phyloP scores from a whole-genome alignment of 1,140 invertebrate genomes.

The Arctopsyche grandis region DNA sequence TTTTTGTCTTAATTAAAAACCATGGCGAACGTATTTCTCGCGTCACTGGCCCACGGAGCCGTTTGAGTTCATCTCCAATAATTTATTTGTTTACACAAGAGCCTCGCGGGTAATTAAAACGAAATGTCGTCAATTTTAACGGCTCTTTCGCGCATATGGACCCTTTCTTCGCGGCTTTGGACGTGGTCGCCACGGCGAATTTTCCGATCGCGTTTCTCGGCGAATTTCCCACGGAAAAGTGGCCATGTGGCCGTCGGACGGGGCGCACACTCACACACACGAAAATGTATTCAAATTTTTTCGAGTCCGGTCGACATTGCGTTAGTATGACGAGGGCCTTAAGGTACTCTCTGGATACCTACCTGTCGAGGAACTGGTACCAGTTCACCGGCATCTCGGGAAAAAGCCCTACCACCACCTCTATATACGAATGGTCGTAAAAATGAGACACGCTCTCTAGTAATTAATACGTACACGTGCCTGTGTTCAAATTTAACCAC shows the following conservation, averaged over 20 bases:
- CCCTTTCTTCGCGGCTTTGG: not conserved
- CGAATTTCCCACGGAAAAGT: not conserved
- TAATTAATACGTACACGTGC: conserved; percentile 21
- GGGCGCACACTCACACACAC: conserved; percentile 28
- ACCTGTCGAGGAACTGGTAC: not conserved
- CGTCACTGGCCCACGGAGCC: conserved; percentile 26
- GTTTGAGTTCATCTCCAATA: not conserved
- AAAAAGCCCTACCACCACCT: not conserved
- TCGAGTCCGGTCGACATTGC: conserved; percentile 49
- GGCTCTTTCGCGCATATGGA: conserved; percentile 31
- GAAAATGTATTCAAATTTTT: conserved; percentile 55
- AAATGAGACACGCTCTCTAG: not conserved
- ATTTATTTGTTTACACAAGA: conserved; percentile 52
- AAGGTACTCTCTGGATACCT: not conserved
- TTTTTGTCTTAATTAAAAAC: too few relatives aligned
- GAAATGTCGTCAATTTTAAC: conserved; percentile 35
- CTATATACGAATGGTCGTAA: conserved; percentile 7
- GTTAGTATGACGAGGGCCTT: conserved; percentile 47
- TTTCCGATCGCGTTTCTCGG: not conserved
- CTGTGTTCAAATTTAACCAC: not conserved
- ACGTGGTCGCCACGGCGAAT: not conserved
- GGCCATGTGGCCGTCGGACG: not conserved
- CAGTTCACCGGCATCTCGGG: not conserved
- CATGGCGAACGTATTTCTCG: too few relatives aligned
- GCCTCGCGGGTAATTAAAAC: conserved; percentile 48